Conservation (phyloP, 2,888 invertebrate species). For the Hipparchia sbordonii region DNA sequence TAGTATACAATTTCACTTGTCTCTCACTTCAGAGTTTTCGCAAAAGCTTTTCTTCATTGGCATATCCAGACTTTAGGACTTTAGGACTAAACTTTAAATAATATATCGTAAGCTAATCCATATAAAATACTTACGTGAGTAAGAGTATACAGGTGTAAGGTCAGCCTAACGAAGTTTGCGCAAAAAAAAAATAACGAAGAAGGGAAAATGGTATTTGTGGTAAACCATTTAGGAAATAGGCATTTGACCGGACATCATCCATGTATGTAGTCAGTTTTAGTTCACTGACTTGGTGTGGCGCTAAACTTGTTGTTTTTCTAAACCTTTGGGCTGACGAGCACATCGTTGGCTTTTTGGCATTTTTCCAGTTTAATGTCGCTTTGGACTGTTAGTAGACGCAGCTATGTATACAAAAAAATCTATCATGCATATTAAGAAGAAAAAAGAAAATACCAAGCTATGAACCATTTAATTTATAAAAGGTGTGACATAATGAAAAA, state of each 20-base stretch:
- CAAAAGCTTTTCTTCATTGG: too few relatives aligned
- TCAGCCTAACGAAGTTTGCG: not conserved
- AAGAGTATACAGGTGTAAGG: too few relatives aligned
- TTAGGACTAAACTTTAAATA: too few relatives aligned
- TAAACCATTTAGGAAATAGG: not conserved
- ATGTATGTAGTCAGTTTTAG: constrained; percentile 5
- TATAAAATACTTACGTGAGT: too few relatives aligned
- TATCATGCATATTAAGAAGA: not conserved
- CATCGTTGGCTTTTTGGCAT: constrained; percentile 14
- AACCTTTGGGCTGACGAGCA: not conserved
- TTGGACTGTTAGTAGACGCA: not conserved
- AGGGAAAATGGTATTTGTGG: not conserved
- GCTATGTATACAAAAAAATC: not conserved
- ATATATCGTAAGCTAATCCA: too few relatives aligned
- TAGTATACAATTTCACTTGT: too few relatives aligned
- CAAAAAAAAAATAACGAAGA: not conserved
- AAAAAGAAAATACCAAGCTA: not conserved
- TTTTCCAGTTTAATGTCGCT: constrained; percentile 9
- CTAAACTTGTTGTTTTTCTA: constrained; percentile 12
- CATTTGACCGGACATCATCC: not conserved
- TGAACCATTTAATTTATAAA: too few relatives aligned
- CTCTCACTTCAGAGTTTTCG: too few relatives aligned
- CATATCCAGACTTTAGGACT: too few relatives aligned
- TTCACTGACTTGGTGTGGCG: constrained; percentile 5
- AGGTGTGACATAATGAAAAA: too few relatives aligned